These are phyloP conservation scores for Nothobranchius furzeri DNA, from an alignment of 2,113 vertebrate species.

Conservation along the genomic window DNA sequence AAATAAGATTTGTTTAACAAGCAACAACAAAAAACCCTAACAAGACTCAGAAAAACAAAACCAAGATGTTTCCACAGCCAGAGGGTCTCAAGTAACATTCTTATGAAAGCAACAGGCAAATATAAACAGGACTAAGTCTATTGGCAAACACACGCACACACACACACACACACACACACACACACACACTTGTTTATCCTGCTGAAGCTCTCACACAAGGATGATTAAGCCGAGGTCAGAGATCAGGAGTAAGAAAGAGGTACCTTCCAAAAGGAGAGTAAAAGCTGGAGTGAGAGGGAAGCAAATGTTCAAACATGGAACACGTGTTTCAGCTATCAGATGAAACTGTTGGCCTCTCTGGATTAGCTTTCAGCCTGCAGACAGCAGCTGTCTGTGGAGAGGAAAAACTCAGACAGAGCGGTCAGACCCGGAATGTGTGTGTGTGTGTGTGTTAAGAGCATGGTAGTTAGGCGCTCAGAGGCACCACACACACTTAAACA, in stretches of 20 bases:
- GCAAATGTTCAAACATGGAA: constrained; percentile 62
- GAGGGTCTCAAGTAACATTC: no score
- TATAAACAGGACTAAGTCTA: no score
- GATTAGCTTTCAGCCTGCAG: constrained; percentile 68
- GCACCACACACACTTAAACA: no score
- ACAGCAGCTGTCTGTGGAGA: constrained; percentile 68
- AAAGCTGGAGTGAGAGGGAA: constrained; percentile 30
- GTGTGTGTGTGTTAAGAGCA: constrained; percentile 8
- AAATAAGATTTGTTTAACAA: no score
- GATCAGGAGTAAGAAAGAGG: constrained; percentile 45
- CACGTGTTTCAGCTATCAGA: constrained; percentile 71
- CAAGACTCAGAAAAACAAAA: no score
- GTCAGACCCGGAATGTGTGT: constrained; percentile 56
- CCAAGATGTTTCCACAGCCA: no score
- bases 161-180: neutral
- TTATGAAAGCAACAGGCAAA: no score
- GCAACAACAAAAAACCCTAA: no score
- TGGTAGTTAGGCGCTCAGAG: neutral
- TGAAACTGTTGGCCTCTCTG: constrained; percentile 36
- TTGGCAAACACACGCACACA: neutral
- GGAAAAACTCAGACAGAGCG: constrained; percentile 51
- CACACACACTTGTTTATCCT: neutral
- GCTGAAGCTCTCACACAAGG: constrained; percentile 35
- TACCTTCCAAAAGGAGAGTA: constrained; percentile 37
- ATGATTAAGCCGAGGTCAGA: constrained; percentile 36